These are phyloP conservation scores for Lacerta viridis DNA, from an alignment of 2,797 vertebrate species.

Conservation along the genomic window DNA sequence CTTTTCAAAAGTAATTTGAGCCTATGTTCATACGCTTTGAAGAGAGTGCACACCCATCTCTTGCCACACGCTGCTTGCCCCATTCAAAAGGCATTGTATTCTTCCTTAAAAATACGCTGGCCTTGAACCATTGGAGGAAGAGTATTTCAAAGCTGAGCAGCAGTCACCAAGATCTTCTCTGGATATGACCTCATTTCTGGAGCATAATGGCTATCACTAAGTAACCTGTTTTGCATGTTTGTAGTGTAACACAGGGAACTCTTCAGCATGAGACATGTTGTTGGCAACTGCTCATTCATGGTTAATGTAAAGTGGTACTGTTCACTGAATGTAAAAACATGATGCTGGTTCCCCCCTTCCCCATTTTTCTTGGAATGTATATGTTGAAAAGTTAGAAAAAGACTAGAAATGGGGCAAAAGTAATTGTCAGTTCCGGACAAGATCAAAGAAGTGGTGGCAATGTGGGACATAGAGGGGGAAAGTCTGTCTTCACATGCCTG, in stretches of 20 bases:
- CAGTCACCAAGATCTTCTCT: neutral
- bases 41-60: too few relatives aligned
- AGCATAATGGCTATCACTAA: neutral
- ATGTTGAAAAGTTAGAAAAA: neutral
- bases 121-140: neutral
- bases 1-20: neutral
- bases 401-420: neutral
- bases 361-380: neutral
- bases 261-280: neutral
- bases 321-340: neutral
- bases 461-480: neutral
- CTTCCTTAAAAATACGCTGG: neutral
- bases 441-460: neutral
- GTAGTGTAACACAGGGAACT: neutral
- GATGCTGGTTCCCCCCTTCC: neutral
- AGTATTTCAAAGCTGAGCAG: neutral
- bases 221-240: neutral
- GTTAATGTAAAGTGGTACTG: neutral
- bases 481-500: neutral
- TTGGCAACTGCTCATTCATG: neutral
- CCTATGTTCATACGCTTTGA: neutral
- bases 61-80: neutral
- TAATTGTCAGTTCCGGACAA: neutral
- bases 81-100: neutral
- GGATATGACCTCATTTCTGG: neutral